phyloP scores from a whole-genome alignment of 2,113 vertebrate genomes.

The Oceanites oceanicus region DNA sequence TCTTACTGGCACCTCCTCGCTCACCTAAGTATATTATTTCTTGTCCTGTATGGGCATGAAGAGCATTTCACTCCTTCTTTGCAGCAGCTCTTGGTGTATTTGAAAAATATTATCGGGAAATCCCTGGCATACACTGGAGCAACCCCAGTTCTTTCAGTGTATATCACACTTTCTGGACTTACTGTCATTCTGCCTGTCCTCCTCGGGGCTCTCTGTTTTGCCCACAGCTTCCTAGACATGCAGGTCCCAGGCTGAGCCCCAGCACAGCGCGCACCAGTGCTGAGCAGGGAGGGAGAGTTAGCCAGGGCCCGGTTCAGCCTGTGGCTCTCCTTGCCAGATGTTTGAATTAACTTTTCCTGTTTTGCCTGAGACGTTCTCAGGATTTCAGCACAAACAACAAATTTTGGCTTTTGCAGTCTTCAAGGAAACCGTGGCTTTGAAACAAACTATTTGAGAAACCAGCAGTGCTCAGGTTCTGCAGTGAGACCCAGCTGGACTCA shows the following conservation, averaged over 20 bases:
- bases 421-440: background rate
- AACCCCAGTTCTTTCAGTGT: background rate
- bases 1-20: background rate
- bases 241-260: background rate
- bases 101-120: background rate
- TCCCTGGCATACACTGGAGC: background rate
- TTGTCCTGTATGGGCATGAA: background rate
- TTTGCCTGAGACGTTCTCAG: background rate
- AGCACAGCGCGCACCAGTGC: background rate
- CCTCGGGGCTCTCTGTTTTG: background rate
- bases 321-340: background rate
- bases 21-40: background rate
- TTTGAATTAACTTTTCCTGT: background rate
- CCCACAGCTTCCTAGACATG: background rate
- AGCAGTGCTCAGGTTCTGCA: background rate
- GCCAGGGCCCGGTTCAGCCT: background rate
- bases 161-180: background rate
- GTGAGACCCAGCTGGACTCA: background rate
- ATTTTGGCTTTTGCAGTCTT: background rate
- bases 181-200: background rate
- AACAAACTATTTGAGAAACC: background rate
- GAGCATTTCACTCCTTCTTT: background rate
- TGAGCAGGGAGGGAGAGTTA: background rate
- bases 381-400: background rate
- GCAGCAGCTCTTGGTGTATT: background rate